Percentiles rank a stretch among this genome's conserved stretches.
Evolutionary conservation across 2,797 vertebrate species (phyloP).

Genomic region (Hyperoplus immaculatus): DNA sequence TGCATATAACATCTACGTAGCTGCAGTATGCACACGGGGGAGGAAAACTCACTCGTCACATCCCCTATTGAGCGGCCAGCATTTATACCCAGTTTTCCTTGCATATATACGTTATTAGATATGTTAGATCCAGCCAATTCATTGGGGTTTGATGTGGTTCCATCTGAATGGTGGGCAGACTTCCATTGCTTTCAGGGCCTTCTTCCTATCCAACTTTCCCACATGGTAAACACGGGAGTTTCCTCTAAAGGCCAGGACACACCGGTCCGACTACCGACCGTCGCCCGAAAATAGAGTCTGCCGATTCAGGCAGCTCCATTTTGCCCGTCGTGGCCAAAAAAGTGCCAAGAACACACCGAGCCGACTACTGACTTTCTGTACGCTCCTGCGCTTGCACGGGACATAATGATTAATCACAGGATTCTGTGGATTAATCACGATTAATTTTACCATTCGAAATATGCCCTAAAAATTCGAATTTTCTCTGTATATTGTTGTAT

Average conservation of each 20-base stretch:
- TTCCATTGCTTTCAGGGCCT: conserved; percentile 54
- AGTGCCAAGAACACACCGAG: no score
- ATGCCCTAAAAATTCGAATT: no score
- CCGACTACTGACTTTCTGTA: no score
- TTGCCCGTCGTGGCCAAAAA: no score
- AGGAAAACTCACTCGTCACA: conserved; percentile 54
- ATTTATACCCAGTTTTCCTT: conserved; percentile 54
- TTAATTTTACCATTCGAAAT: no score
- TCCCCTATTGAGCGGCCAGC: conserved; percentile 25
- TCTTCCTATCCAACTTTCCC: conserved; percentile 51
- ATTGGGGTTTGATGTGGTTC: conserved; percentile 39
- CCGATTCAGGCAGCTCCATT: no score
- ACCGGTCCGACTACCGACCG: no score
- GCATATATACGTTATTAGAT: conserved; percentile 25
- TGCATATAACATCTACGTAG: conserved; percentile 42
- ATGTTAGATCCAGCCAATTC: conserved; percentile 47
- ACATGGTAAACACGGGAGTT: conserved; percentile 64
- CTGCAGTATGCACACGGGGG: conserved; percentile 26
- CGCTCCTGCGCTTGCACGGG: no score
- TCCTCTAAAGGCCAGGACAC: conserved; percentile 28
- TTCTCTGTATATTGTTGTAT: no score
- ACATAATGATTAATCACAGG: no score
- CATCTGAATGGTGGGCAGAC: conserved; percentile 50
- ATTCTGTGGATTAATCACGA: no score
- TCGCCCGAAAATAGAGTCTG: no score